Percentiles rank a stretch among this genome's conserved stretches.
phyloP scores from a whole-genome alignment of 2,888 invertebrate genomes.

The Embidobia sp. region DNA sequence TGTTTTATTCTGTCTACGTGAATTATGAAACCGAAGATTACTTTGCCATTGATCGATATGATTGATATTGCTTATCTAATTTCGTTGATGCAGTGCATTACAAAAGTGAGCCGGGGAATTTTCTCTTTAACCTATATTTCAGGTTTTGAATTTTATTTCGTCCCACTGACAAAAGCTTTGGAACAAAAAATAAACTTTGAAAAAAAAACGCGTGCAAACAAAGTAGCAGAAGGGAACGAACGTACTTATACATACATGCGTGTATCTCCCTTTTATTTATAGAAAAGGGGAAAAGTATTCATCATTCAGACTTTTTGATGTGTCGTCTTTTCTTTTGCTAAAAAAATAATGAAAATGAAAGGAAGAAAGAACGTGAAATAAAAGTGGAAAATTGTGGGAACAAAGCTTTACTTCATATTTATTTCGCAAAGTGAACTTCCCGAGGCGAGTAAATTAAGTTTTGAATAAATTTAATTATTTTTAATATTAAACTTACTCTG shows the following conservation, averaged over 20 bases:
- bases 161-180: constrained; percentile 4
- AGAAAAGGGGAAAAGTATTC: constrained; percentile 20
- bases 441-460: too few species aligned
- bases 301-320: constrained; percentile 4
- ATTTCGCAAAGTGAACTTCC: too few species aligned
- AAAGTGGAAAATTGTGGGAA: too few species aligned
- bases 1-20: constrained; percentile 19
- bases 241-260: constrained; percentile 15
- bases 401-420: too few species aligned
- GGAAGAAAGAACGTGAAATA: too few species aligned
- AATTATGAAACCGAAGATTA: constrained; percentile 49
- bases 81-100: constrained; percentile 31
- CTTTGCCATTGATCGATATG: constrained; percentile 27
- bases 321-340: constrained; percentile 11
- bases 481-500: too few species aligned
- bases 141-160: constrained; percentile 8
- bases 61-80: constrained; percentile 54
- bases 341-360: constrained; percentile 7
- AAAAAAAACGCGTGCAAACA: too few species aligned
- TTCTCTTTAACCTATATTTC: constrained; percentile 23
- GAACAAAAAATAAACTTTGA: constrained; percentile 10
- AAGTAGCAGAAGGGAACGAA: too few species aligned
- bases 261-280: constrained; percentile 2
- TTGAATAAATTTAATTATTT: too few species aligned
- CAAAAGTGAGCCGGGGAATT: neutral